These are phyloP conservation scores for Subanguina moxae DNA, from an alignment of 1,140 invertebrate species.

Conservation along the genomic window DNA sequence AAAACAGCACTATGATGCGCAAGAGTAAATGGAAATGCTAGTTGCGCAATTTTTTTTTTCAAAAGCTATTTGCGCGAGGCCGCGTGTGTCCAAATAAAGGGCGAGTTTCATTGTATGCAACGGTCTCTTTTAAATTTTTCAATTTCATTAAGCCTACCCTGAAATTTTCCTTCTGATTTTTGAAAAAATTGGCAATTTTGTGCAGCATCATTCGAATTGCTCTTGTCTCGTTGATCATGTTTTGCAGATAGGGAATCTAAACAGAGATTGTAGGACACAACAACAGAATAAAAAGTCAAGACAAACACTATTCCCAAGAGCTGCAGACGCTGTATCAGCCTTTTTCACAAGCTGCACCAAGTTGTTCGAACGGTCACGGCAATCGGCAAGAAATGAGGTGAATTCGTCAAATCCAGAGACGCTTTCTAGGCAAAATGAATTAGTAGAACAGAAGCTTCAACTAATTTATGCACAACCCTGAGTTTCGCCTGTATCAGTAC, in stretches of 20 bases:
- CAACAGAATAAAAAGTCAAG: too few species aligned
- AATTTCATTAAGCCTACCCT: background rate
- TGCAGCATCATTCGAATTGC: conserved; percentile 3
- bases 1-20: too few species aligned
- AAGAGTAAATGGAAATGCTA: too few species aligned
- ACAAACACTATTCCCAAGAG: too few species aligned
- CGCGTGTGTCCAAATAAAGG: too few species aligned
- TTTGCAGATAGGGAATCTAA: background rate
- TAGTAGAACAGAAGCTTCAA: too few species aligned
- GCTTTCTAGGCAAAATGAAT: background rate
- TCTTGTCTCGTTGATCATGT: conserved; percentile 1
- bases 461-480: too few species aligned
- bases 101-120: too few species aligned
- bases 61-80: too few species aligned
- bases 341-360: conserved; percentile 3
- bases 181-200: conserved; percentile 13
- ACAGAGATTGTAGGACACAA: background rate
- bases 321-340: background rate
- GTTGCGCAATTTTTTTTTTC: too few species aligned
- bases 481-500: too few species aligned
- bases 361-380: background rate
- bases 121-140: too few species aligned
- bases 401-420: background rate
- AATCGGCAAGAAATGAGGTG: background rate
- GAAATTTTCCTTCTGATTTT: conserved; percentile 8